These are phyloP conservation scores for Thecophora atra DNA, from an alignment of 2,888 invertebrate species.

Conservation along the genomic window DNA sequence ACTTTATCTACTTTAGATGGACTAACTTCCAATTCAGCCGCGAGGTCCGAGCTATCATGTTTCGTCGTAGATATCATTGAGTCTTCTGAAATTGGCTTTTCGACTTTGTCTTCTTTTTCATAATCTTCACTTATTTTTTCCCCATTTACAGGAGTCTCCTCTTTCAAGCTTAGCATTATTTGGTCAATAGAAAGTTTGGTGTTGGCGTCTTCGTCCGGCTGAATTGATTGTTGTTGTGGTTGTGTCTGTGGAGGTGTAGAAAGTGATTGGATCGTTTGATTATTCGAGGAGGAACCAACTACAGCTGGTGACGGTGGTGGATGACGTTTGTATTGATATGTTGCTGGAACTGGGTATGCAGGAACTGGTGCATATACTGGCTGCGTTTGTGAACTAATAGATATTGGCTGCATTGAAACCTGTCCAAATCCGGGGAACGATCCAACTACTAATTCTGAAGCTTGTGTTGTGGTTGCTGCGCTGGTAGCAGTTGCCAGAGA, in stretches of 20 bases:
- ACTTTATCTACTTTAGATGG: neutral
- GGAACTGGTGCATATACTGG: conserved; percentile 34
- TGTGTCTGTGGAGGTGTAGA: conserved; percentile 49
- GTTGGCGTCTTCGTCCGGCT: conserved; percentile 49
- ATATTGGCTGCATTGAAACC: conserved; percentile 13
- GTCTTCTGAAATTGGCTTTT: neutral
- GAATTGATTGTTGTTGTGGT: conserved; percentile 45
- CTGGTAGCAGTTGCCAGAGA: conserved; percentile 42
- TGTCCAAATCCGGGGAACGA: conserved; percentile 40
- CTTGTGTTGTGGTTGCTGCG: conserved; percentile 44
- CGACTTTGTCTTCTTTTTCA: neutral
- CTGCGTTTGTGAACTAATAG: too few species aligned
- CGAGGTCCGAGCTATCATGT: conserved; percentile 48
- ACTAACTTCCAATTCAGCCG: conserved; percentile 43
- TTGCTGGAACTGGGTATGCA: conserved; percentile 54
- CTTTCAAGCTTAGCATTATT: conserved; percentile 59
- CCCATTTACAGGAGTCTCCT: conserved; percentile 42
- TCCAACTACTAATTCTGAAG: conserved; percentile 36
- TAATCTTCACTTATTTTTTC: neutral
- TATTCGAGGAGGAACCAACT: conserved; percentile 32
- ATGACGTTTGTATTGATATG: conserved; percentile 39
- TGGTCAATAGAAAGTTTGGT: conserved; percentile 61
- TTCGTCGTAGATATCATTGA: conserved; percentile 42
- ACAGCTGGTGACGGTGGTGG: conserved; percentile 25
- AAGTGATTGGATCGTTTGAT: conserved; percentile 49